phyloP scores from a whole-genome alignment of 2,113 vertebrate species.

The Potamarius usumacintae region DNA sequence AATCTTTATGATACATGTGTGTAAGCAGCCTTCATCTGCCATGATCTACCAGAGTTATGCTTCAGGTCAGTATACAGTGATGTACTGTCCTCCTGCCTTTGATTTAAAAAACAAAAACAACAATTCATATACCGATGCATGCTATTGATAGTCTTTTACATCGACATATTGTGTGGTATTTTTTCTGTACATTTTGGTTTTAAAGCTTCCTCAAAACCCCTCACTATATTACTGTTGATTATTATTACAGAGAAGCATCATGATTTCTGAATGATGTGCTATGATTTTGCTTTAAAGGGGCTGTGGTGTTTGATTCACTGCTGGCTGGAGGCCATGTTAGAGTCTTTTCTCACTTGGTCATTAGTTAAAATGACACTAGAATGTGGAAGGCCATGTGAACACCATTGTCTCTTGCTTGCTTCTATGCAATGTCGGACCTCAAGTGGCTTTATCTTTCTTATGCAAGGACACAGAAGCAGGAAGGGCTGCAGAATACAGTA shows the following conservation, averaged over 20 bases:
- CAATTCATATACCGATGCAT: background rate
- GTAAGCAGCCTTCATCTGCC: background rate
- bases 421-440: background rate
- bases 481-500: background rate
- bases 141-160: background rate
- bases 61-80: background rate
- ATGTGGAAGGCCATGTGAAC: background rate
- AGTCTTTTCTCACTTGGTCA: slow-evolving; percentile 15
- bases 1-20: slow-evolving; percentile 25
- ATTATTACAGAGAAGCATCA: background rate
- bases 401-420: background rate
- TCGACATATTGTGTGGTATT: background rate
- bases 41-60: slow-evolving; percentile 10
- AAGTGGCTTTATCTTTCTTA: background rate
- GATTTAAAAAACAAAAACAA: background rate
- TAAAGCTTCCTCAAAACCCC: background rate
- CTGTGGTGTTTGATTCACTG: background rate
- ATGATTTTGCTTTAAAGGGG: background rate
- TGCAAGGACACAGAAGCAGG: background rate
- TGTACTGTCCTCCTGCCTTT: background rate
- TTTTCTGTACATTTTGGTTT: background rate
- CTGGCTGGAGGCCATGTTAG: background rate
- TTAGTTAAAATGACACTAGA: slow-evolving; percentile 18
- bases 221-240: background rate
- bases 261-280: background rate